Conservation (phyloP, 2,888 invertebrate species). For the Mythimna pallens region DNA sequence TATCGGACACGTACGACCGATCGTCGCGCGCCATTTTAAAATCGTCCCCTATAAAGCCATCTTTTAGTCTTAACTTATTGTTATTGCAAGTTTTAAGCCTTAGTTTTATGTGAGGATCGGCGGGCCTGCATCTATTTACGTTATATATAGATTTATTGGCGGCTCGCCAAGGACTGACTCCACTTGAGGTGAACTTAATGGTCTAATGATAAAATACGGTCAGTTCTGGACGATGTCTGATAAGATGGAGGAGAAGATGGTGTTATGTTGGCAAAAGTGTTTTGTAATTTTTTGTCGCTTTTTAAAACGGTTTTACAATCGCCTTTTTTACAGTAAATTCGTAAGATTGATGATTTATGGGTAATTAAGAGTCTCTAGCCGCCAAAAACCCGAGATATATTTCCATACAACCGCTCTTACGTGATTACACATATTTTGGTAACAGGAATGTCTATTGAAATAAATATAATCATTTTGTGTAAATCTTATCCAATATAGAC, state of each 20-base stretch:
- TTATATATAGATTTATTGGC: slow-evolving; percentile 81
- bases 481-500: no score
- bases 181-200: slow-evolving; percentile 45
- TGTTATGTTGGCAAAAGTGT: slow-evolving; percentile 1
- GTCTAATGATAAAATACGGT: slow-evolving; percentile 62
- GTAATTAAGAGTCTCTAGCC: no score
- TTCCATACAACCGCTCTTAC: no score
- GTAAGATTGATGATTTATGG: no score
- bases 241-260: slow-evolving; percentile 37
- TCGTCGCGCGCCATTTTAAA: slow-evolving; percentile 30
- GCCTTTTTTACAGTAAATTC: no score
- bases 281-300: background rate
- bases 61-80: slow-evolving; percentile 90
- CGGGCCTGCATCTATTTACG: slow-evolving; percentile 80
- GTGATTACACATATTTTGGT: no score
- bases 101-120: slow-evolving; percentile 88
- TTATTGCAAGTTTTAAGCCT: slow-evolving; percentile 89
- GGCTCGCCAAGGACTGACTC: slow-evolving; percentile 71
- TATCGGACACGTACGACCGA: background rate
- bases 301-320: no score
- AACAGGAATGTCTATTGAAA: no score
- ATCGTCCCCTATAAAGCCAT: slow-evolving; percentile 73
- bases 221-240: slow-evolving; percentile 42
- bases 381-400: no score
- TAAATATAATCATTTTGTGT: no score